Conservation (phyloP, 1,140 invertebrate genomes). For the Bombus confusus region DNA sequence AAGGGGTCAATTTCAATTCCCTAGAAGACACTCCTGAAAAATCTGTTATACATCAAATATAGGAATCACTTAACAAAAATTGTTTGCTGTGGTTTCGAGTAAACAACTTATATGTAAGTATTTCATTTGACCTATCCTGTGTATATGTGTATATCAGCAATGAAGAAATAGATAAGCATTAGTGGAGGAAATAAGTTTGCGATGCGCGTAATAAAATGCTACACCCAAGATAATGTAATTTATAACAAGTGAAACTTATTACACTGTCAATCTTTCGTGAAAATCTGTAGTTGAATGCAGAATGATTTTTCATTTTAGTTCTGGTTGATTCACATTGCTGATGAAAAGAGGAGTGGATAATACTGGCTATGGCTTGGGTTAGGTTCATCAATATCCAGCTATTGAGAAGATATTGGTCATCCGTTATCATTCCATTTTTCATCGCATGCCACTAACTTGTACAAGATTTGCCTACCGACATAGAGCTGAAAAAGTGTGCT, state of each 20-base stretch:
- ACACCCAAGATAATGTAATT: not conserved
- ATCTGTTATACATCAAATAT: not conserved
- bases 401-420: constrained; percentile 30
- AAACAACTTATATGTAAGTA: not conserved
- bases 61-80: not conserved
- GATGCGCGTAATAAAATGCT: not conserved
- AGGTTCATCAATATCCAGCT: constrained; percentile 26
- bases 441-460: constrained; percentile 4
- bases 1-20: not conserved
- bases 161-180: not conserved
- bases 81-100: too few species aligned
- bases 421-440: constrained; percentile 32
- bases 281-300: not conserved
- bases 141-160: not conserved
- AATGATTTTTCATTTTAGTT: constrained; percentile 14
- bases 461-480: constrained; percentile 6
- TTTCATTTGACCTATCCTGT: not conserved
- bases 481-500: not conserved
- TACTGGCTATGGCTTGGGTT: not conserved
- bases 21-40: not conserved
- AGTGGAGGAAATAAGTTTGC: not conserved
- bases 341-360: constrained; percentile 16
- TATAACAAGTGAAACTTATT: not conserved
- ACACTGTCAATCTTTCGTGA: not conserved
- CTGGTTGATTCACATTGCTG: not conserved